Conservation (phyloP, 2,797 vertebrate genomes). For the Scolopax rusticola region DNA sequence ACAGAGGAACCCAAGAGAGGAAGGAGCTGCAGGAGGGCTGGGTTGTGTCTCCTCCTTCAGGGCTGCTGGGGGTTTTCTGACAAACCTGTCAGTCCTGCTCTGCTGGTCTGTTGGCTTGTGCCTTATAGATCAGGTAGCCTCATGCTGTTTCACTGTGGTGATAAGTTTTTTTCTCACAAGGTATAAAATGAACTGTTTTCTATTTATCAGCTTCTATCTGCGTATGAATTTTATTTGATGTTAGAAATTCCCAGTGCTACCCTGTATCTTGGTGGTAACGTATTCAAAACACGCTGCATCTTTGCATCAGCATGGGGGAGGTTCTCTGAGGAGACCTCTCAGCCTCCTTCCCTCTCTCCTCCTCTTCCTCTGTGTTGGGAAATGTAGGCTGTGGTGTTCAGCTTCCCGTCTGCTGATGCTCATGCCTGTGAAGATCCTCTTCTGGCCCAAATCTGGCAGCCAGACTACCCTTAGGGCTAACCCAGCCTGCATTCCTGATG, state of each 20-base stretch:
- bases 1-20: neutral
- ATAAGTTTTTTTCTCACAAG: neutral
- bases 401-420: neutral
- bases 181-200: neutral
- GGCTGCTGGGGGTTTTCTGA: neutral
- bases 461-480: neutral
- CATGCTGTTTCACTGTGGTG: neutral
- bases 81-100: neutral
- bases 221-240: neutral
- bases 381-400: neutral
- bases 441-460: neutral
- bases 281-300: neutral
- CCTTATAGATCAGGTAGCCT: neutral
- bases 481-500: neutral
- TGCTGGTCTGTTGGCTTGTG: neutral
- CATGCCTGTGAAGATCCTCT: neutral
- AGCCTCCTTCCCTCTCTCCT: neutral
- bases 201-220: neutral
- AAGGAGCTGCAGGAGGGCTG: neutral
- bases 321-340: neutral
- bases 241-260: neutral
- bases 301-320: neutral
- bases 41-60: neutral
- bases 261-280: neutral
- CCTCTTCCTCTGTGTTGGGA: neutral